A percentile compares a stretch with the other conserved stretches of the same genome.
Conservation (phyloP, 2,113 vertebrate genomes). For the Mus pahari region DNA sequence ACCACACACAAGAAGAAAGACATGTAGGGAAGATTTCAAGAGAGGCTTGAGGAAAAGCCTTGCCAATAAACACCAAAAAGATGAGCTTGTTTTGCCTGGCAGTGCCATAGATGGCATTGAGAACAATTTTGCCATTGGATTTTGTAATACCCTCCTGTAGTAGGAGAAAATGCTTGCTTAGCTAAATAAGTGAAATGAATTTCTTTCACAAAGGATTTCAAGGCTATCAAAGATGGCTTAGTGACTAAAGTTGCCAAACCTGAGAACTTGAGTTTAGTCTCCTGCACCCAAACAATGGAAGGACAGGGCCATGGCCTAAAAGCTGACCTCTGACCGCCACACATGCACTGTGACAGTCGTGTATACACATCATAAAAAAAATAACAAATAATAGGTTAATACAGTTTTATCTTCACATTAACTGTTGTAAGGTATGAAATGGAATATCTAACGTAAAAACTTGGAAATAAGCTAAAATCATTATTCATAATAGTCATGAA, state of each 20-base stretch:
- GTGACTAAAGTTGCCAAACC: not conserved
- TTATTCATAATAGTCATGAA: conserved; percentile 24
- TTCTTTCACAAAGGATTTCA: conserved; percentile 35
- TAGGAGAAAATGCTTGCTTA: not conserved
- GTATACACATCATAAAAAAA: not conserved
- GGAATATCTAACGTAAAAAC: not conserved
- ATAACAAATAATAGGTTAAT: no score
- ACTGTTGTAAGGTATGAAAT: not conserved
- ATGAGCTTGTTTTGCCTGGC: conserved; percentile 89
- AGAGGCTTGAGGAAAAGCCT: conserved; percentile 86
- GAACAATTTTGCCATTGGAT: not conserved
- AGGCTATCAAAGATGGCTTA: no score
- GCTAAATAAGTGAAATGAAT: not conserved
- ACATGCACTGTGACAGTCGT: not conserved
- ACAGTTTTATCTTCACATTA: not conserved
- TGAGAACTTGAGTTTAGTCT: not conserved
- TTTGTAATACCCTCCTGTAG: not conserved
- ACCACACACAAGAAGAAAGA: not conserved
- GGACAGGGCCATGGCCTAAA: not conserved
- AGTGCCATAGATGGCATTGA: conserved; percentile 83
- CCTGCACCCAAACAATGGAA: not conserved
- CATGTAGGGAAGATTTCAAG: conserved; percentile 58
- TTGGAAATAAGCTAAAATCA: conserved; percentile 56
- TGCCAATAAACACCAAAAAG: conserved; percentile 86
- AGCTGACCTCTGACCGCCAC: not conserved